Percentiles rank a stretch among this genome's conserved stretches.
Evolutionary conservation across 2,888 invertebrate species (phyloP).

Genomic region (Ephialtes manifestator): DNA sequence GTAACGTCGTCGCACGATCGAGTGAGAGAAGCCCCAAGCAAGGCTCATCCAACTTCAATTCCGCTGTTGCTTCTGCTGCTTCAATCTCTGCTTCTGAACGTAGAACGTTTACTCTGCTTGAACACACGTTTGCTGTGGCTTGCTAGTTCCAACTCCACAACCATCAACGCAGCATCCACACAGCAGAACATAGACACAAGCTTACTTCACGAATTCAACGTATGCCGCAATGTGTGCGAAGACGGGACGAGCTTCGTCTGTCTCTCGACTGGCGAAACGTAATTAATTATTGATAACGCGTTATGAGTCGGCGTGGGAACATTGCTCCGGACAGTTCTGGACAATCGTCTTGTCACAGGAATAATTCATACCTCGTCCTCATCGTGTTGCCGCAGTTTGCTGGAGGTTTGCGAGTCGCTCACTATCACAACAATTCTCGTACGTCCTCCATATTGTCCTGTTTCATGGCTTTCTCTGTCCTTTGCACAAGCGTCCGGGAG

Average conservation of each 20-base stretch:
- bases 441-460: constrained; percentile 13
- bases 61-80: constrained; percentile 47
- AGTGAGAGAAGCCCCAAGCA: constrained; percentile 56
- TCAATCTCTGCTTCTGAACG: constrained; percentile 44
- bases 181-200: constrained; percentile 24
- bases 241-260: constrained; percentile 1
- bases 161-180: constrained; percentile 29
- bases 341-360: constrained; percentile 70
- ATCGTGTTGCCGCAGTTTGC: constrained; percentile 4
- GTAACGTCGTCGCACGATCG: constrained; percentile 56
- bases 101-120: constrained; percentile 53
- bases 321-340: constrained; percentile 73
- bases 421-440: constrained; percentile 37
- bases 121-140: constrained; percentile 32
- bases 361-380: constrained; percentile 77
- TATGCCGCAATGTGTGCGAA: constrained; percentile 16
- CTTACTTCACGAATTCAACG: constrained; percentile 37
- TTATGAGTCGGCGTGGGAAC: constrained; percentile 80
- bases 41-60: constrained; percentile 50
- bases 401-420: constrained; percentile 5
- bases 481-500: neutral
- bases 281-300: constrained; percentile 81
- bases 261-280: constrained; percentile 51
- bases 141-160: constrained; percentile 35
- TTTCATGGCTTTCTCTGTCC: neutral